Evolutionary conservation across 2,888 invertebrate genomes (phyloP), one percentile per base, ranked within the genome.

Genomic region (Campoplex capitator): DNA sequence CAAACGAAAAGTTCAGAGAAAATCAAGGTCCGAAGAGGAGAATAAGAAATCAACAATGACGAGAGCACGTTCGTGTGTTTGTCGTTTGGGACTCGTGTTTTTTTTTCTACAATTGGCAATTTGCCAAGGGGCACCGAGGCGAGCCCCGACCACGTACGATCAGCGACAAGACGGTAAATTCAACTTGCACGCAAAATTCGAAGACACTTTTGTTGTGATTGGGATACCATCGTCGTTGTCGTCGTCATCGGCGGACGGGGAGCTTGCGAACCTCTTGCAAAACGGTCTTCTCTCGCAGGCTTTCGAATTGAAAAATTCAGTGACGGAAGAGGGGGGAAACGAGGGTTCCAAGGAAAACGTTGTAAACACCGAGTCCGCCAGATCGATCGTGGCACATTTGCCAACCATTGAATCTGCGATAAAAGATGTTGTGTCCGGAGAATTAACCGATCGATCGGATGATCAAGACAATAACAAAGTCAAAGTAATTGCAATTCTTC

Each of bases 151-250:
- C 58, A 85, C 84, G 16, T 96, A 96, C 95, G 96, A 98, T 93
- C 97, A 97, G 92, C 95, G 97, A 0, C 97, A 98, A 93, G 97
- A 97, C 83, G 97, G 98, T n/a, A 96, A 96, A 3, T 93, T 96
- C 88, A 97, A 98, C 93, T 95, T 97, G 16, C 95, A 96, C 76
- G 97, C 97, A 0, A 97, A 97, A 92, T 94, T 98, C 13, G 96
- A 97, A 89, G 97, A 98, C 92, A 96, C 97, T 88, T 95, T 97
- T 88, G 94, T 98, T 76, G 93, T 98, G 42, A 93, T 97, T n/a
- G 96, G 96, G 0, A 62, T 62, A 32, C 95, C 96, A 1, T 89
- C 90, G 2, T 94, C 96, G 0, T 89, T 90, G 1, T 89, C 90
- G 3, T 94, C 96, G 1, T 89, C 90, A 1, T 45, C 42, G 28